Evolutionary conservation across 2,113 vertebrate genomes (phyloP).

Genomic region (Aramus guarauna): DNA sequence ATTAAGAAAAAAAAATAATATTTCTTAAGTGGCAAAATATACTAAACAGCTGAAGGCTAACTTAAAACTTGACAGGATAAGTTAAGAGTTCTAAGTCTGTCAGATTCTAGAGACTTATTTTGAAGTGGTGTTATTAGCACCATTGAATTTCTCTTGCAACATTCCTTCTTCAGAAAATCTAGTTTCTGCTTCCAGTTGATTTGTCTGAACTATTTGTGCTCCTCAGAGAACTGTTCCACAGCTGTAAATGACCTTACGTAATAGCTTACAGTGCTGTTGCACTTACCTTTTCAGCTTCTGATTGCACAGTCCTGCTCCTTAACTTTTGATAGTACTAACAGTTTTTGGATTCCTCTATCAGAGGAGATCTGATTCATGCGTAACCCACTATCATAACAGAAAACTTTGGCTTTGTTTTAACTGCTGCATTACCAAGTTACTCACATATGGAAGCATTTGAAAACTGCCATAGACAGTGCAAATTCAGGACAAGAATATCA

Average conservation of each 20-base stretch:
- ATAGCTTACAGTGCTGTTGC: neutral
- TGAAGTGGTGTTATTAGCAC: neutral
- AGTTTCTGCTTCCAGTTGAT: neutral
- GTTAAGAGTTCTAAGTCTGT: neutral
- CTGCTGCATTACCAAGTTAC: neutral
- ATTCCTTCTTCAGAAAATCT: neutral
- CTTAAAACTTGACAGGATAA: neutral
- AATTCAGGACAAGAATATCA: neutral
- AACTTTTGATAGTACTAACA: neutral
- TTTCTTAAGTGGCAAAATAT: neutral
- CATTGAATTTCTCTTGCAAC: neutral
- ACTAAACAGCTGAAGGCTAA: neutral
- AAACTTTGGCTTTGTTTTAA: neutral
- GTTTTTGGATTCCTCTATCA: neutral
- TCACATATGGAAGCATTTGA: neutral
- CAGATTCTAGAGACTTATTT: neutral
- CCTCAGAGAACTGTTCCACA: neutral
- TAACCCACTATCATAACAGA: neutral
- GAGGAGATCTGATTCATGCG: neutral
- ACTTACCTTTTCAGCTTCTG: neutral
- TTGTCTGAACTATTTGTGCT: neutral
- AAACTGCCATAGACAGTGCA: neutral
- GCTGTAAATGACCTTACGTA: neutral
- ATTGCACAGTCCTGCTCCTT: neutral
- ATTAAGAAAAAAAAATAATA: neutral